phyloP scores from a whole-genome alignment of 2,797 vertebrate genomes.

The Galago senegalensis region DNA sequence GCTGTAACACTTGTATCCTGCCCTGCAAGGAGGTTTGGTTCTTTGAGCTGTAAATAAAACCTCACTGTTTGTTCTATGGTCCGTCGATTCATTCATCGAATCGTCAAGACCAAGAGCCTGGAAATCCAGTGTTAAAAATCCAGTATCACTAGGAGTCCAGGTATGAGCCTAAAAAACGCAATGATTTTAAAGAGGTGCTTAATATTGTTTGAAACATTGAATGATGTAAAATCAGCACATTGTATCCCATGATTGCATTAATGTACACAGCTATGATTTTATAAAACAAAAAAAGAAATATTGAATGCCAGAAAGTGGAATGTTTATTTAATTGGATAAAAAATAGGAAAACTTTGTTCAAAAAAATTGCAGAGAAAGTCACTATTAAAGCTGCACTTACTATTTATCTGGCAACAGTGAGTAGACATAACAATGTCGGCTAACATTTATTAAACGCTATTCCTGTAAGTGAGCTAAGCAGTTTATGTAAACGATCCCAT shows the following conservation, averaged over 20 bases:
- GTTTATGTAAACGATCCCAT: slow-evolving; percentile 53
- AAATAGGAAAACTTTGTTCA: slow-evolving; percentile 24
- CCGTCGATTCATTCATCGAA: too few species aligned
- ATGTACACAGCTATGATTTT: too few species aligned
- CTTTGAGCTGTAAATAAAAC: too few species aligned
- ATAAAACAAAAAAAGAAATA: neutral
- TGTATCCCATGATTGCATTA: too few species aligned
- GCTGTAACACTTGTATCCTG: too few species aligned
- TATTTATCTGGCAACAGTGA: neutral
- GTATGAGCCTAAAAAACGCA: neutral
- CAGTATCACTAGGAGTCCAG: too few species aligned
- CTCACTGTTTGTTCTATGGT: too few species aligned
- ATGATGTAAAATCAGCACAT: too few species aligned
- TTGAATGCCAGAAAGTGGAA: slow-evolving; percentile 1
- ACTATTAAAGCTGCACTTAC: neutral
- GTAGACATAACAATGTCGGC: neutral
- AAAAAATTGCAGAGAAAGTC: neutral
- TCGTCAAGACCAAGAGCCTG: too few species aligned
- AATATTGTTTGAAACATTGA: neutral
- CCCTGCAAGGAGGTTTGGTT: too few species aligned
- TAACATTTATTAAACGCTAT: slow-evolving; percentile 45
- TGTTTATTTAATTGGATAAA: slow-evolving; percentile 36
- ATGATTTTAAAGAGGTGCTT: slow-evolving; percentile 6
- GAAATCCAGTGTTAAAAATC: too few species aligned
- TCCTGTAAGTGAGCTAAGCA: slow-evolving; percentile 40